These are phyloP conservation scores for Cheilosia impressa DNA, from an alignment of 2,888 invertebrate species.

Conservation along the genomic window DNA sequence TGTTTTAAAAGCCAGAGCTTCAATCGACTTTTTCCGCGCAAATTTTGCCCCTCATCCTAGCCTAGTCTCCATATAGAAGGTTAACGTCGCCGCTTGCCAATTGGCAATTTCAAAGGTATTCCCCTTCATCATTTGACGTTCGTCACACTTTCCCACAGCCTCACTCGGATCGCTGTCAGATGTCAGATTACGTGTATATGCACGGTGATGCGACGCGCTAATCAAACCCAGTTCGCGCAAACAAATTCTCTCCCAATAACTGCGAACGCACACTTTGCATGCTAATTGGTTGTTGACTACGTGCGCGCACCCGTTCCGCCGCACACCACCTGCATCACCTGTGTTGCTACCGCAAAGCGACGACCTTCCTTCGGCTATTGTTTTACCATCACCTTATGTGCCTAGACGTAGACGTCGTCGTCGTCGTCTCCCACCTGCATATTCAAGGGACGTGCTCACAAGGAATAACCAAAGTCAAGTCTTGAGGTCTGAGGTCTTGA, in stretches of 20 bases:
- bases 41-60: no score
- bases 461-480: conserved; percentile 58
- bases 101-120: no score
- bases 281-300: conserved; percentile 23
- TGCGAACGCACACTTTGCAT: conserved; percentile 33
- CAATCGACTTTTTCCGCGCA: no score
- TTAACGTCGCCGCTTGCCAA: no score
- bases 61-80: no score
- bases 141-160: conserved; percentile 21
- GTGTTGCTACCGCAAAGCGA: conserved; percentile 23
- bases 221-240: conserved; percentile 20
- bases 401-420: not conserved
- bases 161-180: not conserved
- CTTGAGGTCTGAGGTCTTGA: conserved; percentile 52
- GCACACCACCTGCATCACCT: not conserved
- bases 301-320: not conserved
- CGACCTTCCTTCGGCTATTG: conserved; percentile 61
- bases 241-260: conserved; percentile 17
- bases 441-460: conserved; percentile 23
- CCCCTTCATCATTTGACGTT: not conserved
- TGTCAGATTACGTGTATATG: not conserved
- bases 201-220: not conserved
- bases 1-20: no score
- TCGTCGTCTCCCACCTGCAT: conserved; percentile 50
- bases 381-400: conserved; percentile 35